Evolutionary conservation across 2,888 invertebrate genomes (phyloP), one percentile per base, ranked within the genome.

Genomic region (Baccha elongata): DNA sequence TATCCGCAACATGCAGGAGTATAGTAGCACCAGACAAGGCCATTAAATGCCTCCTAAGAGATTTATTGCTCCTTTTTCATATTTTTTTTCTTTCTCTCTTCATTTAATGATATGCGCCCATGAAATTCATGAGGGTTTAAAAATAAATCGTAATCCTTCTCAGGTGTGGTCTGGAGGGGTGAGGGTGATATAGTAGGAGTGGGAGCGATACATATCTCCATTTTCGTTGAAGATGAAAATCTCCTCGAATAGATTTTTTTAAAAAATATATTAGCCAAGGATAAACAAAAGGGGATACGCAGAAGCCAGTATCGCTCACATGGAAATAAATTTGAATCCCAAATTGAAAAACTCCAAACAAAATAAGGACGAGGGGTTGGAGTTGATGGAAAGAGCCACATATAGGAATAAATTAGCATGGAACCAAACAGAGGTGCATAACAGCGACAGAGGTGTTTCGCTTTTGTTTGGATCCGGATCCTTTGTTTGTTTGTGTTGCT

Each of bases 281-380:
- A 78, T 73, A 83, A 73, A 73, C 72, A 83, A 73, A 62, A 42
- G 44, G 40, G 35, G 44, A 19, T 42, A 55, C 26, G 1, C 35
- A n/a, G 0, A 10, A 2, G 10, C 32, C 72, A 46, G 68, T 72
- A 65, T 29, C 60, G 72, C 76, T 78, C 83, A 69, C 52, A 78
- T 78, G 83, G 83, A 83, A 78, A 83, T 83, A 83, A 83, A 83
- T 83, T 83, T 78, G 78, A 78, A 83, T 83, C 62, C 64, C 73
- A 83, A 83, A 83, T 78, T 83, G 78, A 69, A 78, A 78, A 83
- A 73, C 46, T 48, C 75, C 42, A 55, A 55, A 37, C 23, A 67
- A 65, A 26, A 58, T 40, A 58, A 23, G 23, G 11, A 29, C 29
- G 15, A 35, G 2, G 15, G 15, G 37, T 8, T 19, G 4, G 10